Percentiles rank a stretch among this genome's conserved stretches.
phyloP scores from a whole-genome alignment of 1,140 invertebrate genomes.

The Helicoverpa zea region DNA sequence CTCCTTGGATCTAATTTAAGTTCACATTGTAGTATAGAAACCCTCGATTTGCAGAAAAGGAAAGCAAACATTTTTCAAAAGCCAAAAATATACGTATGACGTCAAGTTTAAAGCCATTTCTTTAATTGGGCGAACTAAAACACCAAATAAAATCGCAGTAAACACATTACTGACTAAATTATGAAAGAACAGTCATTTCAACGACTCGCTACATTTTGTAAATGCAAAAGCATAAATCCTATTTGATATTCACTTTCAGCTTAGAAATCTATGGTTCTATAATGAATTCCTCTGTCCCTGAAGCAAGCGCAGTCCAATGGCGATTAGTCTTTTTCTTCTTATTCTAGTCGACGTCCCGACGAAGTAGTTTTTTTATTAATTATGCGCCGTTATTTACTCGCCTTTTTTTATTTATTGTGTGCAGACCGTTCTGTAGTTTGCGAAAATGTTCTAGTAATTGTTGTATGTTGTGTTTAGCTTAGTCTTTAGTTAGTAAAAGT shows the following conservation, averaged over 20 bases:
- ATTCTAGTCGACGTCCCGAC: slow-evolving; percentile 11
- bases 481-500: no score
- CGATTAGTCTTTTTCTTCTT: slow-evolving; percentile 12
- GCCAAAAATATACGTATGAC: no score
- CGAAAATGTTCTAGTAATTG: background rate
- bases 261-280: slow-evolving; percentile 17
- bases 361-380: background rate
- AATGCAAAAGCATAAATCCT: background rate
- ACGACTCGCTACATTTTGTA: no score
- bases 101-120: no score
- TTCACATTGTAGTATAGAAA: no score
- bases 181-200: no score
- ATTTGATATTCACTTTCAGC: background rate
- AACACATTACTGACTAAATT: no score
- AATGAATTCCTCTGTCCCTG: slow-evolving; percentile 9
- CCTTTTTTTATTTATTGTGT: background rate
- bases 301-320: background rate
- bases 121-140: no score
- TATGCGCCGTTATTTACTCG: slow-evolving; percentile 7
- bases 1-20: no score
- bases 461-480: background rate
- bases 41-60: no score
- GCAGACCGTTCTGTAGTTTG: background rate
- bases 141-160: no score
- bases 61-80: no score